phyloP scores from a whole-genome alignment of 2,797 vertebrate genomes.

The Cephalopachus bancanus region DNA sequence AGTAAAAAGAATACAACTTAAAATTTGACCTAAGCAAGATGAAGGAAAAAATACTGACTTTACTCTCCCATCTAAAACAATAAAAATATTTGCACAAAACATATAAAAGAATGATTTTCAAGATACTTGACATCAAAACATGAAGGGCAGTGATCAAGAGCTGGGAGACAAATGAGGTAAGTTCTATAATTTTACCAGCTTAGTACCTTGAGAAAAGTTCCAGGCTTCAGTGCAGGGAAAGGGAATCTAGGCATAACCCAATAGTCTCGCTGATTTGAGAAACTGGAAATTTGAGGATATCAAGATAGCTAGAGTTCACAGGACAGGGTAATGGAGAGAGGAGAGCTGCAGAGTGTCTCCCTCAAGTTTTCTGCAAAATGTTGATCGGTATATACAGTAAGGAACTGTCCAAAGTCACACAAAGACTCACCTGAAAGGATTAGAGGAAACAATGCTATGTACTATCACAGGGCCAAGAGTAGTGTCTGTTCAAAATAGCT shows the following conservation, averaged over 20 bases:
- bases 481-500: background rate
- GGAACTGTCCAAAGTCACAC: background rate
- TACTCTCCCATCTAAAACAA: background rate
- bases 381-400: background rate
- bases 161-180: background rate
- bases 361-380: background rate
- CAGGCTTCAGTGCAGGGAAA: background rate
- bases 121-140: background rate
- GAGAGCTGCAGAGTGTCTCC: background rate
- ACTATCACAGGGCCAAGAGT: background rate
- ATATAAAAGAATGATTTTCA: background rate
- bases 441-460: background rate
- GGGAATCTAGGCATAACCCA: background rate
- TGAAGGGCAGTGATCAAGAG: background rate
- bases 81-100: background rate
- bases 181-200: background rate
- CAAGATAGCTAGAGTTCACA: background rate
- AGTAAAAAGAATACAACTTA: background rate
- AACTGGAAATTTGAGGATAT: background rate
- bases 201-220: background rate
- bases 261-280: background rate
- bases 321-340: background rate
- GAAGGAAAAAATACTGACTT: background rate
- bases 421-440: background rate
- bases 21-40: slow-evolving; percentile 5